Percentiles rank a stretch among this genome's conserved stretches.
phyloP scores from a whole-genome alignment of 2,113 vertebrate genomes.

The Heptranchias perlo region DNA sequence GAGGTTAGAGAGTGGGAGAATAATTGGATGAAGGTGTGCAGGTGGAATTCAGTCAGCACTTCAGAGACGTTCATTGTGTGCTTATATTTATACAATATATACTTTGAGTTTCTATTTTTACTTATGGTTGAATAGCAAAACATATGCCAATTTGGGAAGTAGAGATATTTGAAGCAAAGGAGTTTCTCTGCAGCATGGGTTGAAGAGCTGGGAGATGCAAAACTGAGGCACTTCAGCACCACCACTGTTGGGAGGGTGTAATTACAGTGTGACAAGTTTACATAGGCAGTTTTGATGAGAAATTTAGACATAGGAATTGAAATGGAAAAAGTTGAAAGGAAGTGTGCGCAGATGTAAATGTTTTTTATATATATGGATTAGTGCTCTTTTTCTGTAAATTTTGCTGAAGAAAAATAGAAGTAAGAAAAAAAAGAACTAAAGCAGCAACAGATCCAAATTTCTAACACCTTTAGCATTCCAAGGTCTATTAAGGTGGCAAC shows the following conservation, averaged over 20 bases:
- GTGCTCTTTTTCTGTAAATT: not conserved
- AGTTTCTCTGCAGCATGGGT: not conserved
- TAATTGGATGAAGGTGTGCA: not conserved
- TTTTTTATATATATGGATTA: not conserved
- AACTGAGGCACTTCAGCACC: not conserved
- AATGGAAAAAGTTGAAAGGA: not conserved
- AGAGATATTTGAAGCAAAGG: not conserved
- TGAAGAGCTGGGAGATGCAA: not conserved
- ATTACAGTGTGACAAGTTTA: not conserved
- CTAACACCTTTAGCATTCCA: not conserved
- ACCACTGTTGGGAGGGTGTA: not conserved
- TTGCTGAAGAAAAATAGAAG: not conserved
- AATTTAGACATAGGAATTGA: not conserved
- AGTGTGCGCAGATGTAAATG: not conserved
- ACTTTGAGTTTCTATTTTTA: not conserved
- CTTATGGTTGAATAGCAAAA: not conserved
- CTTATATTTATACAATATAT: not conserved
- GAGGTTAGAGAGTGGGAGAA: not conserved
- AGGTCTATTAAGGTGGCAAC: not conserved
- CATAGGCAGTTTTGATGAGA: not conserved
- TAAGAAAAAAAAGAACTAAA: not conserved
- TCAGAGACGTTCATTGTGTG: not conserved
- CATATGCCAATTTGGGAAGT: not conserved
- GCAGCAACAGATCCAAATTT: not conserved
- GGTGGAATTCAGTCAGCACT: not conserved